phyloP scores from a whole-genome alignment of 2,113 vertebrate species.

The Platysternon megacephalum region DNA sequence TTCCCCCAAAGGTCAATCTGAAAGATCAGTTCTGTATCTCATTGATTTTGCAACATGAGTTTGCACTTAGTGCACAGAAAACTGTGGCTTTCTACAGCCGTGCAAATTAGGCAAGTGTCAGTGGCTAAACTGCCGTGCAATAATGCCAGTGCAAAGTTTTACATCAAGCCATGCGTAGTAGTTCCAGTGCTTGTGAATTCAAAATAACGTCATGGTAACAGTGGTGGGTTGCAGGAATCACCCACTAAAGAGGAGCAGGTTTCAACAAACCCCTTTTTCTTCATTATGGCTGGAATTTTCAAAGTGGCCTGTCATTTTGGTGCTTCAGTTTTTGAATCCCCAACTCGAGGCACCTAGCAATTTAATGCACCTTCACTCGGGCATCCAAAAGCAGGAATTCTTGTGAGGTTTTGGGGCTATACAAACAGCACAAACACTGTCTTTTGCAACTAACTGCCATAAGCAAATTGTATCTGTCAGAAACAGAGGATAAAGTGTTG shows the following conservation, averaged over 20 bases:
- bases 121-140: background rate
- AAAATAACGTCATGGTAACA: background rate
- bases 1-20: background rate
- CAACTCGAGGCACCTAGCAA: fast-evolving
- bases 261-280: background rate
- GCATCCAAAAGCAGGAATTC: background rate
- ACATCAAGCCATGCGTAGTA: background rate
- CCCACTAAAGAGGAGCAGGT: background rate
- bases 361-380: background rate
- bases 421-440: background rate
- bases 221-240: background rate
- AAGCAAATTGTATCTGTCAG: background rate
- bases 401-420: background rate
- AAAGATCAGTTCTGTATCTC: fast-evolving
- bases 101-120: fast-evolving
- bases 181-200: background rate
- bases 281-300: fast-evolving
- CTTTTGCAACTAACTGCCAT: background rate
- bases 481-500: fast-evolving
- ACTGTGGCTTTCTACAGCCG: background rate
- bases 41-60: background rate
- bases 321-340: background rate
- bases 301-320: background rate
- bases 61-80: fast-evolving
- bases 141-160: fast-evolving